These are phyloP conservation scores for Tringa solitaria DNA, from an alignment of 2,113 vertebrate species.

Conservation along the genomic window DNA sequence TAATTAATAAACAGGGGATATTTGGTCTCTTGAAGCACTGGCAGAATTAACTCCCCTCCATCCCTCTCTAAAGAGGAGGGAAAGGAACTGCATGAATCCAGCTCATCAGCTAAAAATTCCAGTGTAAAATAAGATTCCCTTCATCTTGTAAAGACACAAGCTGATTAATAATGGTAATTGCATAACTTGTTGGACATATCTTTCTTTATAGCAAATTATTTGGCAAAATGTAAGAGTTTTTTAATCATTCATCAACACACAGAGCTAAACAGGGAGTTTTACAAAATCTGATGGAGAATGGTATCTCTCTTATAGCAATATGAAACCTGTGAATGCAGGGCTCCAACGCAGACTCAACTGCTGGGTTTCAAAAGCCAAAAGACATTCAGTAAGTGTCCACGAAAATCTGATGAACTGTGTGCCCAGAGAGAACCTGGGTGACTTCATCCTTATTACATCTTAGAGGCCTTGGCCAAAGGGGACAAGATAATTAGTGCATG, in stretches of 20 bases:
- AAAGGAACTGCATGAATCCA: background rate
- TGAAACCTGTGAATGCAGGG: background rate
- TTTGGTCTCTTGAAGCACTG: background rate
- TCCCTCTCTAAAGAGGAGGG: conserved; percentile 1
- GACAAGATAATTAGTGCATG: background rate
- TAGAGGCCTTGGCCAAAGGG: background rate
- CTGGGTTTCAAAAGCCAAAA: background rate
- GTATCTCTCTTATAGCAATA: background rate
- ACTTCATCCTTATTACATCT: background rate
- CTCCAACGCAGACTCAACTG: background rate
- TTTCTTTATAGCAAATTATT: conserved; percentile 30
- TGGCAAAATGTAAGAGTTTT: conserved; percentile 5
- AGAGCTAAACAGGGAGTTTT: background rate
- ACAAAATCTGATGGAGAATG: background rate
- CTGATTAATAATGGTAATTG: conserved; percentile 56
- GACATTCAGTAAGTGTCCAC: background rate
- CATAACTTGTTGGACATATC: conserved; percentile 33
- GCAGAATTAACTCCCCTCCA: conserved; percentile 26
- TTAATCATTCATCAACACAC: background rate
- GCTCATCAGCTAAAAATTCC: conserved; percentile 48
- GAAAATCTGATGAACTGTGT: background rate
- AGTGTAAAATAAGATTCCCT: conserved; percentile 26
- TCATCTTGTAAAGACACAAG: conserved; percentile 28
- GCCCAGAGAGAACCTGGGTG: background rate
- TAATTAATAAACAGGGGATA: conserved; percentile 52